Conservation (phyloP, 2,797 vertebrate species). For the Argentina silus region DNA sequence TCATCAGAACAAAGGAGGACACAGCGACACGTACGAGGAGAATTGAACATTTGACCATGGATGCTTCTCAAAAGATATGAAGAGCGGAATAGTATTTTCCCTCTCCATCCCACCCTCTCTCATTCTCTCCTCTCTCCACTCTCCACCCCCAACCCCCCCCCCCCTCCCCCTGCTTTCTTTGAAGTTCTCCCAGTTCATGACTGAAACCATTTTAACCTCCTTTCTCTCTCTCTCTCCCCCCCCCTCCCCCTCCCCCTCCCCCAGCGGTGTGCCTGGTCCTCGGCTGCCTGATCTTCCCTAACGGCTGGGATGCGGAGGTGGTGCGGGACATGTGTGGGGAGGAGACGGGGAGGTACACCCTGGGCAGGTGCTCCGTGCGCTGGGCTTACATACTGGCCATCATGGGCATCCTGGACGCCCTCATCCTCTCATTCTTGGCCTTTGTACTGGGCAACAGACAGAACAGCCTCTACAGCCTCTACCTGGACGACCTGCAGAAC, state of each 20-base stretch:
- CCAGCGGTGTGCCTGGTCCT: constrained; percentile 94
- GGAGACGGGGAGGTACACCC: constrained; percentile 91
- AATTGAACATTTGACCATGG: no score
- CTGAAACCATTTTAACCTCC: neutral
- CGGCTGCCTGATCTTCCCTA: constrained; percentile 96
- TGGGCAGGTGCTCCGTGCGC: constrained; percentile 94
- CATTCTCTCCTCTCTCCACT: neutral
- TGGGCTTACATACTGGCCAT: constrained; percentile 98
- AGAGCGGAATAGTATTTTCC: no score
- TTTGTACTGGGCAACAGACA: constrained; percentile 96
- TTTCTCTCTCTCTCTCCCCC: constrained; percentile 2
- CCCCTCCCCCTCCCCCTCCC: constrained; percentile 38
- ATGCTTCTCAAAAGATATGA: no score
- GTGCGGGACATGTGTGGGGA: constrained; percentile 95
- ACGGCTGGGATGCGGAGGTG: constrained; percentile 95
- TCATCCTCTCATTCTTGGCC: constrained; percentile 96
- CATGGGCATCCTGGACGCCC: constrained; percentile 95
- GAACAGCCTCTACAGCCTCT: constrained; percentile 80
- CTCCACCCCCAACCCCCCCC: neutral
- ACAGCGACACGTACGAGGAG: no score
- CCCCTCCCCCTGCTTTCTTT: neutral
- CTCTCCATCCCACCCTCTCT: neutral
- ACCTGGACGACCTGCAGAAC: constrained; percentile 89
- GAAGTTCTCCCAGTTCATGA: neutral
- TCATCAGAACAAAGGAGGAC: no score